Evolutionary conservation across 2,888 invertebrate genomes (phyloP).

Genomic region (Microctonus aethiopoides): DNA sequence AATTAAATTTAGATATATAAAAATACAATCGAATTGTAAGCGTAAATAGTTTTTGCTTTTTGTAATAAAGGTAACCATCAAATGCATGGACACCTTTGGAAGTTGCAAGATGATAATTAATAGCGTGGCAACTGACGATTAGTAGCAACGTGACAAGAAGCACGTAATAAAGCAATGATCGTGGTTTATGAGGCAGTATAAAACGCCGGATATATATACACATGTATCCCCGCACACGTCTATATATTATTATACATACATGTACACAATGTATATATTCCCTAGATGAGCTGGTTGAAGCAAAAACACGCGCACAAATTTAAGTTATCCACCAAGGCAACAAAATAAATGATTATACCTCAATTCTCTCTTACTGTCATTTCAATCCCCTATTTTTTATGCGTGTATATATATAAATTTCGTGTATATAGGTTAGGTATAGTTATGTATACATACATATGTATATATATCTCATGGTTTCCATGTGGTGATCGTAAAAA

Average conservation of each 20-base stretch:
- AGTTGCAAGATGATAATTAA: slow-evolving; percentile 58
- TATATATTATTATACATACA: not conserved
- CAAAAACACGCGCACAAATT: slow-evolving; percentile 30
- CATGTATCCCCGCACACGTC: not conserved
- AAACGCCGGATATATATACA: slow-evolving; percentile 44
- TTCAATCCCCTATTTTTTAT: not conserved
- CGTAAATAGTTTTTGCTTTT: slow-evolving; percentile 20
- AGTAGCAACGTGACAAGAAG: slow-evolving; percentile 58
- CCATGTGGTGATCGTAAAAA: slow-evolving; percentile 45
- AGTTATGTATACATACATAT: not conserved
- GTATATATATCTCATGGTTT: not conserved
- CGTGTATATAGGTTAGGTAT: too few relatives aligned
- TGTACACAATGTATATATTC: not conserved
- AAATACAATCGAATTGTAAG: not conserved
- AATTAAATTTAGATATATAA: not conserved
- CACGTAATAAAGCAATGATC: slow-evolving; percentile 64
- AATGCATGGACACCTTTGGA: slow-evolving; percentile 35
- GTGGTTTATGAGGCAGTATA: slow-evolving; percentile 63
- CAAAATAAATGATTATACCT: slow-evolving; percentile 51
- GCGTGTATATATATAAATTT: not conserved
- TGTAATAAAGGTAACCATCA: slow-evolving; percentile 34
- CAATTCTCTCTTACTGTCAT: not conserved
- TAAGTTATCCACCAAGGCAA: slow-evolving; percentile 17
- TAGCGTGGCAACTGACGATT: slow-evolving; percentile 63
- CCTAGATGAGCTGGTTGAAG: slow-evolving; percentile 7